Conservation (phyloP, 2,113 vertebrate species). For the Melanerpes aurifrons region DNA sequence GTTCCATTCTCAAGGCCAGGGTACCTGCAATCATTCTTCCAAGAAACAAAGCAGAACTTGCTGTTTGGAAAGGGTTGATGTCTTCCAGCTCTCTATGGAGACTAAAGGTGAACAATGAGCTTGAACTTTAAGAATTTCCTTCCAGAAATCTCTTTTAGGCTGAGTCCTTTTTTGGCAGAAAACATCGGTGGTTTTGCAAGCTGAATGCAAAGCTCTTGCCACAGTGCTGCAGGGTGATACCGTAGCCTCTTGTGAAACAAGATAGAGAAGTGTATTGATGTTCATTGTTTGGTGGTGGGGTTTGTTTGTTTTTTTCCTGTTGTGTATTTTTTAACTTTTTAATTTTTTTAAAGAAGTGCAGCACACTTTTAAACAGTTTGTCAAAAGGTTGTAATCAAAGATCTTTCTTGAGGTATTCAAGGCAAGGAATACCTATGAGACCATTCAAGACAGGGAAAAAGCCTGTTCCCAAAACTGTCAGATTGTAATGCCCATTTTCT, state of each 20-base stretch:
- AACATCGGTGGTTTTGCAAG: constrained; percentile 1
- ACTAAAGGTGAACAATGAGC: not conserved
- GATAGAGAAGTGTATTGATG: not conserved
- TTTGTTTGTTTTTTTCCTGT: not conserved
- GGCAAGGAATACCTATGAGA: not conserved
- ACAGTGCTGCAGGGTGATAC: not conserved
- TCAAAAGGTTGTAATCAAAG: not conserved
- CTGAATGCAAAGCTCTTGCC: not conserved
- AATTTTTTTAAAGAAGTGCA: not conserved
- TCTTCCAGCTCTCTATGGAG: not conserved
- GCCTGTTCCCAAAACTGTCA: not conserved
- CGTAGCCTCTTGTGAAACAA: not conserved
- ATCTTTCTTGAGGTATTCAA: not conserved
- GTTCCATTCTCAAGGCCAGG: not conserved
- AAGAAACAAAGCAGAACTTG: not conserved
- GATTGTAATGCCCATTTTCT: not conserved
- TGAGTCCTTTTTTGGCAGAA: not conserved
- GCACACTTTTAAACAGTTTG: not conserved
- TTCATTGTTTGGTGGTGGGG: not conserved
- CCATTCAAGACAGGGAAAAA: not conserved
- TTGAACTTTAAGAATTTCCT: not conserved
- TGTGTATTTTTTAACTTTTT: not conserved
- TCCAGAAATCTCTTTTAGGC: not conserved
- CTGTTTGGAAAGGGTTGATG: not conserved
- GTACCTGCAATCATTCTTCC: not conserved